Evolutionary conservation across 2,888 invertebrate genomes (phyloP).

Genomic region (Agonopterix alstromeriana): DNA sequence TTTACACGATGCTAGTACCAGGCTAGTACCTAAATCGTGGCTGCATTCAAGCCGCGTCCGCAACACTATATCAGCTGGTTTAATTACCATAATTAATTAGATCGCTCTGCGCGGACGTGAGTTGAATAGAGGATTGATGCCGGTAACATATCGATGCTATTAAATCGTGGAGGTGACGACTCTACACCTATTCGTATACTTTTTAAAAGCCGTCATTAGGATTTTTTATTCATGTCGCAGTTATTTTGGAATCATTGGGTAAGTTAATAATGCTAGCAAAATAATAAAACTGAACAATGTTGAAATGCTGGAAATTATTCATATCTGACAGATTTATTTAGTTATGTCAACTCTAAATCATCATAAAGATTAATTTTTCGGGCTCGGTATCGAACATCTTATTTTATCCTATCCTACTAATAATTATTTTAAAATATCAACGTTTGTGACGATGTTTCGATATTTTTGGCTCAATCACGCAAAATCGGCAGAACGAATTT

Average conservation of each 20-base stretch:
- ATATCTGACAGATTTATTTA: too few relatives aligned
- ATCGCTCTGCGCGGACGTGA: constrained; percentile 61
- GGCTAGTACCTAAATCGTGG: neutral
- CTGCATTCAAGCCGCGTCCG: constrained; percentile 7
- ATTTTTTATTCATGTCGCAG: neutral
- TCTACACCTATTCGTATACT: constrained; percentile 24
- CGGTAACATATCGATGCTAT: constrained; percentile 66
- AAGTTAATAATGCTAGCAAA: neutral
- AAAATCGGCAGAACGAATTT: too few relatives aligned
- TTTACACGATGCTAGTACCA: too few relatives aligned
- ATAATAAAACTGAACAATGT: too few relatives aligned
- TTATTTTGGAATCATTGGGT: neutral
- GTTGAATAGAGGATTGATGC: constrained; percentile 69
- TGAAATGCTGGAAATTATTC: too few relatives aligned
- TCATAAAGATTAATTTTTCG: too few relatives aligned
- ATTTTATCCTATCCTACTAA: too few relatives aligned
- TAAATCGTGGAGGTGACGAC: constrained; percentile 55
- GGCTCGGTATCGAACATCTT: too few relatives aligned
- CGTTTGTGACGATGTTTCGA: too few relatives aligned
- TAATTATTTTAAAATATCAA: too few relatives aligned
- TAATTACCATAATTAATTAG: constrained; percentile 75
- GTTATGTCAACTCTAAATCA: too few relatives aligned
- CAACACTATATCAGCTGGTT: constrained; percentile 46
- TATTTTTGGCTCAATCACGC: too few relatives aligned
- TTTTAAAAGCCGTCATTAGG: constrained; percentile 63